Evolutionary conservation across 2,888 invertebrate genomes (phyloP).

Genomic region (Mayetiola destructor): DNA sequence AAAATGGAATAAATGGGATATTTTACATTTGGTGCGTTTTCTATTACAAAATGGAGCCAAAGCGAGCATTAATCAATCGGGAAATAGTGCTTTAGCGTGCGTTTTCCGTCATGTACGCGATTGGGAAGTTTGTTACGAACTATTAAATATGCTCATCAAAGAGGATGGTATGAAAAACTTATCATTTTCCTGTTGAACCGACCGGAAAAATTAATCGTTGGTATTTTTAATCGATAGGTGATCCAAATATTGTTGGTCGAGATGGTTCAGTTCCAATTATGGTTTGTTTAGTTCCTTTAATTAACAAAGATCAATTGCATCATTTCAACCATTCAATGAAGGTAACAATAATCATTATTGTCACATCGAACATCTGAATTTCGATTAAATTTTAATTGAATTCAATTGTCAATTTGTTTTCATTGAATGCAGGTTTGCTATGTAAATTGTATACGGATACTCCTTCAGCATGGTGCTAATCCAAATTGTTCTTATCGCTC

Average conservation of each 20-base stretch:
- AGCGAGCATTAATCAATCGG: slow-evolving; percentile 52
- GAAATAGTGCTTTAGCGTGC: slow-evolving; percentile 54
- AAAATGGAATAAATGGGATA: slow-evolving; percentile 61
- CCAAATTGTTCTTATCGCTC: slow-evolving; percentile 56
- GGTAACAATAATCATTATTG: slow-evolving; percentile 32
- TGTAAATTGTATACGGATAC: slow-evolving; percentile 51
- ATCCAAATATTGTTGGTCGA: slow-evolving; percentile 53
- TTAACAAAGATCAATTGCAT: slow-evolving; percentile 58
- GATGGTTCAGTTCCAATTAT: slow-evolving; percentile 60
- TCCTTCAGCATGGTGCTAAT: slow-evolving; percentile 55
- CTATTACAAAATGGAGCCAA: slow-evolving; percentile 49
- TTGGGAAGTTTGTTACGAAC: slow-evolving; percentile 44
- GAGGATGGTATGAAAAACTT: slow-evolving; percentile 28
- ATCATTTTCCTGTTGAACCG: background rate
- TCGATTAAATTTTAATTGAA: background rate
- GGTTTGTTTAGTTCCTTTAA: slow-evolving; percentile 57
- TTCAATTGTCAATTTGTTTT: background rate
- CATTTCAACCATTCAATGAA: slow-evolving; percentile 60
- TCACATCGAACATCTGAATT: background rate
- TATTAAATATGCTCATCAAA: slow-evolving; percentile 34
- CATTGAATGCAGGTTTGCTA: slow-evolving; percentile 46
- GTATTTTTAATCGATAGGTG: no score
- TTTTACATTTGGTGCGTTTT: slow-evolving; percentile 50
- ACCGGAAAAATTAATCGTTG: no score
- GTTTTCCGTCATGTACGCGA: slow-evolving; percentile 54